Conservation (phyloP, 2,888 invertebrate species). For the Limnephilus rhombicus region DNA sequence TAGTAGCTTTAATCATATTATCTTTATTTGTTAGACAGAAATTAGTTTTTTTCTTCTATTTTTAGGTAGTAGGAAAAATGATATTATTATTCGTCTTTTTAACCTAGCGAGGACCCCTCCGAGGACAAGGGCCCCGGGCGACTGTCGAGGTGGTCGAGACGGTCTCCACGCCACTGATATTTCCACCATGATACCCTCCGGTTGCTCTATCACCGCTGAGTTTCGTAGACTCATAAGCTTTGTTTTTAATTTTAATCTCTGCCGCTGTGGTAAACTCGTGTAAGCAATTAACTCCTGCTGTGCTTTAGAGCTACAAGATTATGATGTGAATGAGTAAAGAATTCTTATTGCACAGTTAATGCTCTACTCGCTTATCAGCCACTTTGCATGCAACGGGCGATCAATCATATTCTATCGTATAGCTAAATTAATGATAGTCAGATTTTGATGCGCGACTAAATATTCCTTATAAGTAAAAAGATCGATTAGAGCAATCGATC, state of each 20-base stretch:
- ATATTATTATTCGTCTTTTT: too few relatives aligned
- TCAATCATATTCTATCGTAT: not conserved
- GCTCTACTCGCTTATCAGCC: not conserved
- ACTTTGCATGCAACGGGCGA: not conserved
- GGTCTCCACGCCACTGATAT: not conserved
- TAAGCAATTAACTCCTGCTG: not conserved
- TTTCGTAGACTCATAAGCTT: not conserved
- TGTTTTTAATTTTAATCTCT: not conserved
- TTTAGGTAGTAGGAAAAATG: too few relatives aligned
- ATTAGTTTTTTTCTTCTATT: too few relatives aligned
- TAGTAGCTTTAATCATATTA: too few relatives aligned
- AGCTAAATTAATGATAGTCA: not conserved
- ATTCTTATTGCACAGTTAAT: not conserved
- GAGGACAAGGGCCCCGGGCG: not conserved
- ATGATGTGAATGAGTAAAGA: not conserved
- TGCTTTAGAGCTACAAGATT: not conserved
- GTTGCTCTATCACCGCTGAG: not conserved
- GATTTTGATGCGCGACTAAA: not conserved
- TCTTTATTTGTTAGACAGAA: too few relatives aligned
- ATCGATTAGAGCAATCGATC: too few relatives aligned
- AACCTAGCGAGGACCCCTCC: not conserved
- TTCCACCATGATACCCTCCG: not conserved
- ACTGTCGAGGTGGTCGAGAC: not conserved
- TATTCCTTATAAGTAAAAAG: not conserved
- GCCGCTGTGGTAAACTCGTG: not conserved